Evolutionary conservation across 2,888 invertebrate species (phyloP).

Genomic region (Synanthedon vespiformis): DNA sequence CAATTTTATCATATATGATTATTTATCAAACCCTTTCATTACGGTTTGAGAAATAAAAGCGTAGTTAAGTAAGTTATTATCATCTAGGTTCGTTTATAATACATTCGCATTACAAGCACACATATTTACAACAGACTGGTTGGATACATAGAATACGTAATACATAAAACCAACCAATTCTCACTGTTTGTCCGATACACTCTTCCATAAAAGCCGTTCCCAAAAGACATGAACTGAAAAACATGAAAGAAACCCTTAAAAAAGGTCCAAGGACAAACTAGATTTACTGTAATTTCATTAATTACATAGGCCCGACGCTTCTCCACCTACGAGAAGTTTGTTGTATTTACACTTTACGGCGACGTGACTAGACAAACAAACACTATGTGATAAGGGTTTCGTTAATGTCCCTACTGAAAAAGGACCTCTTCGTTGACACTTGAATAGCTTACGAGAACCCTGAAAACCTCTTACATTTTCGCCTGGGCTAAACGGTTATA

Average conservation of each 20-base stretch:
- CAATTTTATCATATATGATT: too few species aligned
- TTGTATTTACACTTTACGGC: slow-evolving; percentile 29
- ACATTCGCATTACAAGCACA: too few species aligned
- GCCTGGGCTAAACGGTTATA: background rate
- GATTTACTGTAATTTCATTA: slow-evolving; percentile 15
- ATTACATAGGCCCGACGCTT: slow-evolving; percentile 16
- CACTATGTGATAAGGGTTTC: slow-evolving; percentile 29
- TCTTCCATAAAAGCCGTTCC: too few species aligned
- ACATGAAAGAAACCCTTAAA: background rate
- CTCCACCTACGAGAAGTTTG: slow-evolving; percentile 20
- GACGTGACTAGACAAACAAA: slow-evolving; percentile 38
- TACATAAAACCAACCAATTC: too few species aligned
- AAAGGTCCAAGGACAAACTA: background rate
- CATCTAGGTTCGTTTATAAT: too few species aligned
- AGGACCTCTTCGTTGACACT: slow-evolving; percentile 26
- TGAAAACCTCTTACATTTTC: slow-evolving; percentile 16
- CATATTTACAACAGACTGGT: too few species aligned
- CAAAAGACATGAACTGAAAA: too few species aligned
- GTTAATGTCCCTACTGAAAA: slow-evolving; percentile 33
- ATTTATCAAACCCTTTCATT: too few species aligned
- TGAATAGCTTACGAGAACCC: slow-evolving; percentile 26
- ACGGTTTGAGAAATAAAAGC: too few species aligned
- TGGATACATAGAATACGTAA: too few species aligned
- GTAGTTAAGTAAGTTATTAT: too few species aligned
- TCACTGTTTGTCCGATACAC: too few species aligned